phyloP scores from a whole-genome alignment of 1,140 invertebrate species.

The Pogonomyrmex californicus region DNA sequence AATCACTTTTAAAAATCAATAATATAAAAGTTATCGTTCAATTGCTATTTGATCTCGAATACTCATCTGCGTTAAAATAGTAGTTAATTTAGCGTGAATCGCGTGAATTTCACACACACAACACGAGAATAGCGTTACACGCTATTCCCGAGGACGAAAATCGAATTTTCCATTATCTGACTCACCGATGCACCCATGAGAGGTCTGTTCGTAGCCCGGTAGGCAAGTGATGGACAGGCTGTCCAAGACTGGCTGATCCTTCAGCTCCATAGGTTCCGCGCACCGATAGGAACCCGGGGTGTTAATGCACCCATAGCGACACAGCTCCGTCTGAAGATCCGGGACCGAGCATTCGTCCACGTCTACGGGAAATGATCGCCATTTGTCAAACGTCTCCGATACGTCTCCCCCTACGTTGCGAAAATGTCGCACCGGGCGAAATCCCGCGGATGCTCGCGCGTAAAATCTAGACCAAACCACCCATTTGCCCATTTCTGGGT shows the following conservation, averaged over 20 bases:
- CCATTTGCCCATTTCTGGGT: not conserved
- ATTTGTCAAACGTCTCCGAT: slow-evolving; percentile 48
- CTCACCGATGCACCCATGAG: slow-evolving; percentile 83
- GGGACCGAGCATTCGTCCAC: slow-evolving; percentile 89
- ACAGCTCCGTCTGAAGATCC: slow-evolving; percentile 85
- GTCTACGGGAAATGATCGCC: slow-evolving; percentile 83
- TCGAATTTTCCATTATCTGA: slow-evolving; percentile 48
- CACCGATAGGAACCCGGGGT: slow-evolving; percentile 87
- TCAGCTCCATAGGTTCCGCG: slow-evolving; percentile 78
- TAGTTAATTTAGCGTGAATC: not conserved
- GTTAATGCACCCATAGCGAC: slow-evolving; percentile 87
- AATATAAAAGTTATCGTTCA: not conserved
- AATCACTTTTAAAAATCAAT: slow-evolving; percentile 4
- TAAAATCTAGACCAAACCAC: not conserved
- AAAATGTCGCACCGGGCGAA: not conserved
- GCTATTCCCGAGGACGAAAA: not conserved
- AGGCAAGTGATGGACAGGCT: slow-evolving; percentile 77
- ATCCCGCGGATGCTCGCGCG: not conserved
- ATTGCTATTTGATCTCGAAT: not conserved
- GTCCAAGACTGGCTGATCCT: slow-evolving; percentile 79
- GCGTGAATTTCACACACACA: not conserved
- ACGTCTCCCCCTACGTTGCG: not conserved
- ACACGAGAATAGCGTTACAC: not conserved
- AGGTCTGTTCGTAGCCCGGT: slow-evolving; percentile 79
- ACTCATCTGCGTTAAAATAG: not conserved